Evolutionary conservation across 2,113 vertebrate genomes (phyloP), one percentile per base, ranked within the genome.

Genomic region (Indicator maculatus): DNA sequence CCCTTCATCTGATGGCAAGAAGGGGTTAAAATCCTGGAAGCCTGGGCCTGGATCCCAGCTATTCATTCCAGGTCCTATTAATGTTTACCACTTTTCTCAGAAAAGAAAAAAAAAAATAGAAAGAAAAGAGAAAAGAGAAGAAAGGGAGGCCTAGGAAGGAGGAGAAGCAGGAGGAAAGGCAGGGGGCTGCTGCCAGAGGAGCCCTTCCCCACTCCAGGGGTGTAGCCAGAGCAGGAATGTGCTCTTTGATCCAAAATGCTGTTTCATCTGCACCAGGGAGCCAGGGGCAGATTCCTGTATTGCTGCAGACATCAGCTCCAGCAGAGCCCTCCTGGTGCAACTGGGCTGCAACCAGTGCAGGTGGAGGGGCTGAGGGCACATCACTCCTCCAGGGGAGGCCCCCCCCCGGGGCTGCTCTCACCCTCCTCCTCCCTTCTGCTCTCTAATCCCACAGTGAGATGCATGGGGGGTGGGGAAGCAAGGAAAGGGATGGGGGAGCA

Each of bases 31-130:
- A 89, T 82, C 74, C 66, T 91, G 84, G 81, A 72, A 89, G 88
- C 65, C 78, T 30, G 70, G 84, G 77, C 86, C 65, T 78, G 91
- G 77, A 89, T 96, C 83, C 65, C 93, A 92, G 94, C 89, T 88
- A 92, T 96, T 95, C 91, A 92, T 94, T 88, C 83, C 83, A 88
- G 72, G 75, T 90, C 76, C 86, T 93, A 88, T 80, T 91, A 93
- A 93, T 86, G 83, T 94, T 95, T 94, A 90, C 93, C 90, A 83
- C 69, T 96, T 90, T 86, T 83, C 67, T 73, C 70, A 88, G 76
- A 5, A 33, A 31, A 63, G 78, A 61, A 75, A 59, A 36, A 44
- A 83, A 80, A 14, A 18, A 27, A 58, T 56, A 26, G 15, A 12
- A 12, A 8, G 4, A 27, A 10, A 8, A 11, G 10, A 18, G 38